Percentiles rank a stretch among this genome's conserved stretches.
Evolutionary conservation across 2,888 invertebrate species (phyloP).

Genomic region (Drosophila nr. fundita): DNA sequence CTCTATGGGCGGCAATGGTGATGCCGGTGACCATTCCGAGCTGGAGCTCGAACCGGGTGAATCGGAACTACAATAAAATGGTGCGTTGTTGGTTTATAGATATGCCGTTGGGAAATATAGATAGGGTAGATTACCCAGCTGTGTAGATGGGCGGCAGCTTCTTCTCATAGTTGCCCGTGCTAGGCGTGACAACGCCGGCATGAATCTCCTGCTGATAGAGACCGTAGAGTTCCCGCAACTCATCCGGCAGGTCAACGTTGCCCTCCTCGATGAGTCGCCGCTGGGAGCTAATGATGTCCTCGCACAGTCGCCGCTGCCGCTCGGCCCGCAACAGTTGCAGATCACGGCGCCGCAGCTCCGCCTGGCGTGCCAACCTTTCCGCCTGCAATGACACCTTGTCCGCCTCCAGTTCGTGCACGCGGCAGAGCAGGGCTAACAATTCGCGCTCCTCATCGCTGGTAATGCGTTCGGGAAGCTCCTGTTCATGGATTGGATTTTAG

Average conservation of each 20-base stretch:
- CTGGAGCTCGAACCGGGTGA: slow-evolving; percentile 85
- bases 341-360: slow-evolving; percentile 93
- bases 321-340: slow-evolving; percentile 93
- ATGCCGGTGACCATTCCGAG: slow-evolving; percentile 85
- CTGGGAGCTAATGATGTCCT: slow-evolving; percentile 96
- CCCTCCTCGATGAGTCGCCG: slow-evolving; percentile 93
- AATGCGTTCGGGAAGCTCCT: slow-evolving; percentile 93
- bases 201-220: slow-evolving; percentile 95
- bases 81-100: neutral
- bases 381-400: slow-evolving; percentile 96
- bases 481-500: neutral
- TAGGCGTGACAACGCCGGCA: slow-evolving; percentile 87
- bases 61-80: slow-evolving; percentile 76
- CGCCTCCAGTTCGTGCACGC: slow-evolving; percentile 97
- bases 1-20: slow-evolving; percentile 82
- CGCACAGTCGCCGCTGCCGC: slow-evolving; percentile 93
- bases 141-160: slow-evolving; percentile 85
- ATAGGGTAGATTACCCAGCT: slow-evolving; percentile 79
- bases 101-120: neutral
- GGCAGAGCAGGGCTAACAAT: slow-evolving; percentile 92
- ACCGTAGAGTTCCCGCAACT: slow-evolving; percentile 92
- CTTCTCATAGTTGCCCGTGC: slow-evolving; percentile 81
- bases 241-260: slow-evolving; percentile 89
- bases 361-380: slow-evolving; percentile 92
- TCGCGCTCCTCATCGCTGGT: slow-evolving; percentile 96